Base-by-base conservation (phyloP, 2,797 vertebrate species). In the Alosa sapidissima region DNA sequence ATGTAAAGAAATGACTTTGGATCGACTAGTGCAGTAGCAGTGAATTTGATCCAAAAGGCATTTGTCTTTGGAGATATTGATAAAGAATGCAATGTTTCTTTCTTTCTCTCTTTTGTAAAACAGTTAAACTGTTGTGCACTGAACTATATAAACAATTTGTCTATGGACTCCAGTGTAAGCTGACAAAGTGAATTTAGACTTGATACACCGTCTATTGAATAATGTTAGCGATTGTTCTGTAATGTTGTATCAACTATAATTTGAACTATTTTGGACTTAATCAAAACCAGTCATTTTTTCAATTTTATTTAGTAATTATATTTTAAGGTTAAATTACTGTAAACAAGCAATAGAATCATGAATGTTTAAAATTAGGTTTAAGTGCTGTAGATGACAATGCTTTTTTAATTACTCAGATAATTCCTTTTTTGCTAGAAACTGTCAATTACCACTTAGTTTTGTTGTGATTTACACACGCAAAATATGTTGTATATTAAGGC, bases 181-280 rank as follows among this genome's bases (percentile, higher is more conserved):
- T 89, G 94, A 95, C 94, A 92, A 93, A 92, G 93, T 93, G 93
- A 90, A 91, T 94, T 95, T 93, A 95, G 95, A 95, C 93, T 95
- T 94, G 93, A 94, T 95, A 95, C 95, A 92, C 91, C 88, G 94
- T 96, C 95, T 94, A 93, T 93, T 93, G 95, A 95, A 95, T 92
- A 96, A 95, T 93, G 94, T 95, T 96, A 97, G 96, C 94, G 95
- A 95, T 95, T 96, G 93, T 95, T 95, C 95, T 95, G 97, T 98
- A 97, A 97, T 93, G 96, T 97, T 96, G 97, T 97, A 98, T 97
- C 96, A 97, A 96, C 97, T 96, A 93, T 94, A 93, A 96, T 95
- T 91, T 95, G 91, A 95, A 94, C 93, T 94, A 93, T 95, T 96
- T 95, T 95, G 93, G 94, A 96, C 94, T 95, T 94, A 92, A 94